A percentile compares a stretch with the other conserved stretches of the same genome.
Evolutionary conservation across 1,140 invertebrate species (phyloP).

Genomic region (Hydropsyche tenuis): DNA sequence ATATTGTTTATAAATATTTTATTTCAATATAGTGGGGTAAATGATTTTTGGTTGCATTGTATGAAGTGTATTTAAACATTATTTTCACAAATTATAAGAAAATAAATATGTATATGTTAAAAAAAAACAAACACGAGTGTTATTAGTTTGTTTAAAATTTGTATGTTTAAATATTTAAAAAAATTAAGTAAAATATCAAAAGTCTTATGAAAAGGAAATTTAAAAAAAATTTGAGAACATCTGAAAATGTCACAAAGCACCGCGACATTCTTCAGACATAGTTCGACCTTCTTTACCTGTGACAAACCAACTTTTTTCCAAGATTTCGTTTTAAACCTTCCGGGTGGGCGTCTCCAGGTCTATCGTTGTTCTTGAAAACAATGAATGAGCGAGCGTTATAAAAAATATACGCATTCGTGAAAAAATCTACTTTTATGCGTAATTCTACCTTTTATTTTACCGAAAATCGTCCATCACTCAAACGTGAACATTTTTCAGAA

Average conservation of each 20-base stretch:
- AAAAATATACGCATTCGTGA: neutral
- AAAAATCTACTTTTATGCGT: too few relatives aligned
- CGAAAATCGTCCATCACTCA: too few relatives aligned
- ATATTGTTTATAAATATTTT: too few relatives aligned
- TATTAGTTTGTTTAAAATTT: neutral
- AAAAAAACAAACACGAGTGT: too few relatives aligned
- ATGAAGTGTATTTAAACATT: slow-evolving; percentile 1
- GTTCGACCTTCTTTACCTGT: slow-evolving; percentile 32
- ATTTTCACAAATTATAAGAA: neutral
- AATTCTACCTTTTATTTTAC: too few relatives aligned
- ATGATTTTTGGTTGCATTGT: too few relatives aligned
- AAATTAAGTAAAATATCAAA: neutral
- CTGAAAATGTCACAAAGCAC: slow-evolving; percentile 8
- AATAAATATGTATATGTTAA: neutral
- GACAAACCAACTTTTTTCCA: slow-evolving; percentile 25
- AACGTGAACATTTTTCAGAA: too few relatives aligned
- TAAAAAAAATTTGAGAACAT: neutral
- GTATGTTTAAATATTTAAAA: neutral
- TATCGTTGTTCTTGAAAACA: slow-evolving; percentile 44
- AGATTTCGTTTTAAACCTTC: slow-evolving; percentile 20
- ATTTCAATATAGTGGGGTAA: too few relatives aligned
- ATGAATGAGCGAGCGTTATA: slow-evolving; percentile 38
- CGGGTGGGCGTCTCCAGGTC: slow-evolving; percentile 46
- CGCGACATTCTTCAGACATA: neutral
- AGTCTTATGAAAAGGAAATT: too few relatives aligned